Percentiles rank a stretch among this genome's conserved stretches.
phyloP scores from a whole-genome alignment of 2,888 invertebrate species.

The Aspidiotus destructor region DNA sequence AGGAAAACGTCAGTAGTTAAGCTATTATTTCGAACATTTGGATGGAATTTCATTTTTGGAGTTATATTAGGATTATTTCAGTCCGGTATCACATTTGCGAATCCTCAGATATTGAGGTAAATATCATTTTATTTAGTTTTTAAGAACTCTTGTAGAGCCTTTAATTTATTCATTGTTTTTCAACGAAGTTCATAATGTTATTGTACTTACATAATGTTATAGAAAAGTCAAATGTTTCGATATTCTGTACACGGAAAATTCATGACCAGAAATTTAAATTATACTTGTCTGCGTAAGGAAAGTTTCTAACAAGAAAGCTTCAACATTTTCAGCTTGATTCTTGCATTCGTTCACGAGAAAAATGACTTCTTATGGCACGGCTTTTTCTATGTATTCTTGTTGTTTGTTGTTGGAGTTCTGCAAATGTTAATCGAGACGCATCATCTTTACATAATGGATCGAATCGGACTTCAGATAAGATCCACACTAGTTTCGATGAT shows the following conservation, averaged over 20 bases:
- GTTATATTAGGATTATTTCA: slow-evolving; percentile 69
- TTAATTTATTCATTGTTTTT: no score
- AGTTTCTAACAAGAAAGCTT: no score
- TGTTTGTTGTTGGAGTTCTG: slow-evolving; percentile 46
- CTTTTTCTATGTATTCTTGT: slow-evolving; percentile 46
- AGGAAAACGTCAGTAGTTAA: slow-evolving; percentile 64
- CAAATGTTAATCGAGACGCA: slow-evolving; percentile 49
- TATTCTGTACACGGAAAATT: no score
- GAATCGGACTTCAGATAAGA: slow-evolving; percentile 49
- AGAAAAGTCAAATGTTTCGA: no score
- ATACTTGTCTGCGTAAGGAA: no score
- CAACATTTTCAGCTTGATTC: no score
- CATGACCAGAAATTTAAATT: no score
- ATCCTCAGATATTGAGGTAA: slow-evolving; percentile 81
- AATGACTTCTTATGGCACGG: slow-evolving; percentile 48
- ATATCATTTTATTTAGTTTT: no score
- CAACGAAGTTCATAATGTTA: no score
- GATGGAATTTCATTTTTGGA: slow-evolving; percentile 78
- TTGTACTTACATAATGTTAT: no score
- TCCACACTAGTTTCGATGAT: slow-evolving; percentile 48
- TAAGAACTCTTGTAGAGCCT: no score
- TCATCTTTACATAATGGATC: slow-evolving; percentile 48
- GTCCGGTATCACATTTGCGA: slow-evolving; percentile 76
- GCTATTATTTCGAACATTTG: slow-evolving; percentile 76
- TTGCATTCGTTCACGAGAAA: slow-evolving; percentile 34